These are phyloP conservation scores for Eumacrocentrus americanus DNA, from an alignment of 2,888 invertebrate genomes.

Conservation along the genomic window DNA sequence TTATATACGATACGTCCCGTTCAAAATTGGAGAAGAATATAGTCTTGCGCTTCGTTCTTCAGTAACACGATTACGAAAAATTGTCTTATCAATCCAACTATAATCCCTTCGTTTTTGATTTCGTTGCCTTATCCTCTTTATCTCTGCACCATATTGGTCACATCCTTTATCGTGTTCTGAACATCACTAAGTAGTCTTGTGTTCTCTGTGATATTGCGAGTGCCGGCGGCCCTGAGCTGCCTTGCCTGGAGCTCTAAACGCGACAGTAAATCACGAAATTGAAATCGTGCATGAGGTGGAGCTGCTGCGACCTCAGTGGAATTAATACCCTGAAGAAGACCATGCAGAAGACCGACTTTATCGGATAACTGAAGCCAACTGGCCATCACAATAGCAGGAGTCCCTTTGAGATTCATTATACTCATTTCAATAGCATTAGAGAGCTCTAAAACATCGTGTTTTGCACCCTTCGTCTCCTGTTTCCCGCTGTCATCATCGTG, in stretches of 20 bases:
- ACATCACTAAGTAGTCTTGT: slow-evolving; percentile 74
- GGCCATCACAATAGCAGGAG: slow-evolving; percentile 66
- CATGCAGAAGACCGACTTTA: slow-evolving; percentile 80
- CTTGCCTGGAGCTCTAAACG: slow-evolving; percentile 74
- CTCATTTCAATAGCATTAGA: slow-evolving; percentile 71
- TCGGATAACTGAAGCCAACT: slow-evolving; percentile 82
- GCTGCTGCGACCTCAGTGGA: slow-evolving; percentile 81
- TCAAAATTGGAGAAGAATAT: slow-evolving; percentile 11
- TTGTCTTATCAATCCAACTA: slow-evolving; percentile 5
- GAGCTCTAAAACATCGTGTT: slow-evolving; percentile 69
- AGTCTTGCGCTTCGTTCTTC: slow-evolving; percentile 29
- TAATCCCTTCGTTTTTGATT: slow-evolving; percentile 23
- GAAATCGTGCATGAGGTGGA: slow-evolving; percentile 87
- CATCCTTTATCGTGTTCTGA: slow-evolving; percentile 74
- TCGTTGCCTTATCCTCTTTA: slow-evolving; percentile 47
- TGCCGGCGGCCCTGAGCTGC: slow-evolving; percentile 72
- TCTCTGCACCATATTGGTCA: slow-evolving; percentile 77
- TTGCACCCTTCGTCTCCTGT: slow-evolving; percentile 41
- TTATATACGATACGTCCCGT: slow-evolving; percentile 17
- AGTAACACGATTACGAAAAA: slow-evolving; percentile 21
- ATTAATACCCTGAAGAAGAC: slow-evolving; percentile 72
- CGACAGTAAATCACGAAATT: slow-evolving; percentile 78
- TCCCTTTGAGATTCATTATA: slow-evolving; percentile 67
- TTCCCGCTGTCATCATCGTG: slow-evolving; percentile 29
- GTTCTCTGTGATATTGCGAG: slow-evolving; percentile 73